These are phyloP conservation scores for Carettochelys insculpta DNA, from an alignment of 2,113 vertebrate genomes.

Conservation along the genomic window DNA sequence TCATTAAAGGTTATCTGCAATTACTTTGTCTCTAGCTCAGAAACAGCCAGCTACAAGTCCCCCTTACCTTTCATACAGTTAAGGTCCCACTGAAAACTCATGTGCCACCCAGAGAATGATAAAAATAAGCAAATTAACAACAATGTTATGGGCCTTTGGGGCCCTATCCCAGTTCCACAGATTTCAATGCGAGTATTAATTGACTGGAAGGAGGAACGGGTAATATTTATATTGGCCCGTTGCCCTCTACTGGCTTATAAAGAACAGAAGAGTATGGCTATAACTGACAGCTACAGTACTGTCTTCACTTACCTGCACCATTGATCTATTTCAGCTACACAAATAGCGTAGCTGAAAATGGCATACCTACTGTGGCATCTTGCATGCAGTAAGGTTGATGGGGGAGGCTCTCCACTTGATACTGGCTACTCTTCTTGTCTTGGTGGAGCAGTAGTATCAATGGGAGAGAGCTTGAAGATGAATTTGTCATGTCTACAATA, in stretches of 20 bases:
- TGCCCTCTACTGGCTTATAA: fast-evolving
- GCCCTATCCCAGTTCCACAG: background rate
- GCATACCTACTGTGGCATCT: too few species aligned
- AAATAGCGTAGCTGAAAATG: too few species aligned
- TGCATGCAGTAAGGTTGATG: too few species aligned
- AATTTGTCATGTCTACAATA: too few species aligned
- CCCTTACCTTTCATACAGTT: background rate
- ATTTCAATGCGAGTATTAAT: background rate
- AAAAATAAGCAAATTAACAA: background rate
- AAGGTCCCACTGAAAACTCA: background rate
- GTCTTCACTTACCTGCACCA: too few species aligned
- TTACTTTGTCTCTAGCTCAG: background rate
- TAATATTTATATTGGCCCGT: background rate
- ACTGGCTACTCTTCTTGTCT: too few species aligned
- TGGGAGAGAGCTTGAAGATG: too few species aligned
- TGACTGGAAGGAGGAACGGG: background rate
- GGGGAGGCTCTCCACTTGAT: too few species aligned
- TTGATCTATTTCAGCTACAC: too few species aligned
- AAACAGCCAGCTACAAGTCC: background rate
- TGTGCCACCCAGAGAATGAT: background rate
- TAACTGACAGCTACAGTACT: background rate
- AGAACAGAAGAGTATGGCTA: fast-evolving
- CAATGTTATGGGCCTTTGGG: background rate
- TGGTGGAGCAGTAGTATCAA: too few species aligned
- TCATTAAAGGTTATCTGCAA: background rate